phyloP scores from a whole-genome alignment of 2,888 invertebrate species.

The Dusona sp. region DNA sequence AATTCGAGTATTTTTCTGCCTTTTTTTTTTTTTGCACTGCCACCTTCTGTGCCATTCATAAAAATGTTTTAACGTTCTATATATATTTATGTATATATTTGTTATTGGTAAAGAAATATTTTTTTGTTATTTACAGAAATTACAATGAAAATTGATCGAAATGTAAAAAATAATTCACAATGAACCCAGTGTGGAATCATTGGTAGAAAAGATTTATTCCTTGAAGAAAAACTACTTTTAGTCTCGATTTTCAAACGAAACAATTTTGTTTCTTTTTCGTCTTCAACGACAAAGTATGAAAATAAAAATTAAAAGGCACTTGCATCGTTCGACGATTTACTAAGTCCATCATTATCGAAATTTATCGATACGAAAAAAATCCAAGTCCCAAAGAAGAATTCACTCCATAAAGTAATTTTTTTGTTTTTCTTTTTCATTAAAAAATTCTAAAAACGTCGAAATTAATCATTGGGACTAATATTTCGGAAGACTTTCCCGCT shows the following conservation, averaged over 20 bases:
- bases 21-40: conserved; percentile 25
- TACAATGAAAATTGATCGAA: background rate
- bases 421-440: background rate
- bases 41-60: background rate
- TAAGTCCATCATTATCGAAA: background rate
- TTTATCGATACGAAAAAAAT: background rate
- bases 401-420: background rate
- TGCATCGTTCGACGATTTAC: background rate
- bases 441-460: background rate
- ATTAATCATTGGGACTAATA: background rate
- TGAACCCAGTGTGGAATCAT: background rate
- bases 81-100: background rate
- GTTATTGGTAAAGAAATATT: background rate
- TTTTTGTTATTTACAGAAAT: no score
- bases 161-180: background rate
- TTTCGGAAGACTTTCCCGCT: conserved; percentile 29
- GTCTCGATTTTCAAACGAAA: background rate
- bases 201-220: background rate
- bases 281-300: background rate
- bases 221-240: background rate
- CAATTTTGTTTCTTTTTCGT: background rate
- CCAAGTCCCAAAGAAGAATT: conserved; percentile 43
- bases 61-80: conserved; percentile 12
- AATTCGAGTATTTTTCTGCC: conserved; percentile 53
- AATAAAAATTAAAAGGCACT: conserved; percentile 30